These are phyloP conservation scores for Ctenopoma kingsleyae DNA, from an alignment of 2,797 vertebrate species.

Conservation along the genomic window DNA sequence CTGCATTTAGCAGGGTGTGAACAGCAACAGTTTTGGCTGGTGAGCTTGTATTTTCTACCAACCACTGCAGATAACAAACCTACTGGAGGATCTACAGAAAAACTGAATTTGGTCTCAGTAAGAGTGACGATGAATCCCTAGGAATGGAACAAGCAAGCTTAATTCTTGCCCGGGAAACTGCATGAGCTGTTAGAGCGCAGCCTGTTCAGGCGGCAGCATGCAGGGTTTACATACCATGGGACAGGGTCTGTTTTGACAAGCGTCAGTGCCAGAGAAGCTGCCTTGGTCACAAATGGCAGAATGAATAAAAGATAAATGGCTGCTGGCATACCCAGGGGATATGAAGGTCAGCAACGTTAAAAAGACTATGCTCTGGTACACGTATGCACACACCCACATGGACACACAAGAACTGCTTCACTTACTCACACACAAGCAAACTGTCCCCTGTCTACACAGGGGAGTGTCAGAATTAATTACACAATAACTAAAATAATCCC, in stretches of 20 bases:
- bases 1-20: conserved; percentile 43
- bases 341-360: conserved; percentile 78
- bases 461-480: conserved; percentile 36
- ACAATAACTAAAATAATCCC: conserved; percentile 17
- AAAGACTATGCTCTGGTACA: conserved; percentile 29
- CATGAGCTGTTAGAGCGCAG: conserved; percentile 14
- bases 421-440: neutral
- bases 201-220: conserved; percentile 19
- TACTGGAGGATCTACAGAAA: conserved; percentile 19
- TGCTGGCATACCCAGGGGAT: conserved; percentile 66
- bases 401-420: neutral
- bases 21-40: conserved; percentile 24
- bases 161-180: conserved; percentile 13
- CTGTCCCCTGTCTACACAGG: conserved; percentile 4
- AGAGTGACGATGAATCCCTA: conserved; percentile 21
- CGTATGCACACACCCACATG: neutral
- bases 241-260: conserved; percentile 71
- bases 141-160: conserved; percentile 21
- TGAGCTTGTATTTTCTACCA: conserved; percentile 5
- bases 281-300: conserved; percentile 78
- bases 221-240: conserved; percentile 46
- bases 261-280: conserved; percentile 62
- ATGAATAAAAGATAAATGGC: conserved; percentile 86
- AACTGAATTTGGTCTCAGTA: neutral
- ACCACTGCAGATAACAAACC: conserved; percentile 17